Percentiles rank a stretch among this genome's conserved stretches.
Evolutionary conservation across 2,797 vertebrate species (phyloP).

Genomic region (Mormyrus hasselquistii): DNA sequence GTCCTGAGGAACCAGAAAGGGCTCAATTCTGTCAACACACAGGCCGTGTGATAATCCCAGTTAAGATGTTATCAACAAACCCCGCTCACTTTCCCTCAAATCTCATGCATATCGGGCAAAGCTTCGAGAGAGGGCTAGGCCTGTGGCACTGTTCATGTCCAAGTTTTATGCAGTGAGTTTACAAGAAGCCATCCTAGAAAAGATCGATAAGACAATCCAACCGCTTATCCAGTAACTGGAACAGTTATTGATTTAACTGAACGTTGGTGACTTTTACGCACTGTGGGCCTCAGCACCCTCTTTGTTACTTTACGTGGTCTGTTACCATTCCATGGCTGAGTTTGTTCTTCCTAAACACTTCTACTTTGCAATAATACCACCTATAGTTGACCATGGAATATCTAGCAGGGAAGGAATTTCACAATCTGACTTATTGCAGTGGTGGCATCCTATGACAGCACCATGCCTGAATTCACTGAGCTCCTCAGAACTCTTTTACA

Average conservation of each 20-base stretch:
- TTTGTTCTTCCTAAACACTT: background rate
- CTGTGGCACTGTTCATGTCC: background rate
- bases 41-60: background rate
- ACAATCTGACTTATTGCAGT: background rate
- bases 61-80: background rate
- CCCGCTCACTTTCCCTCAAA: background rate
- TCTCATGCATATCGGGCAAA: background rate
- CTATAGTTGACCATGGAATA: background rate
- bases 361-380: background rate
- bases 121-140: background rate
- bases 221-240: background rate
- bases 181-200: background rate
- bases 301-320: background rate
- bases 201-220: background rate
- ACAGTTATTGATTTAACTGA: background rate
- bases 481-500: background rate
- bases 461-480: background rate
- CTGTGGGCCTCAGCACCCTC: background rate
- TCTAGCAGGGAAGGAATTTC: background rate
- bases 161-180: background rate
- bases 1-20: background rate
- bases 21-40: background rate
- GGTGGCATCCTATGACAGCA: background rate
- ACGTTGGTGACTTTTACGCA: background rate
- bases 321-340: background rate